Percentiles rank a stretch among this genome's conserved stretches.
Conservation (phyloP, 2,797 vertebrate genomes). For the Odontamblyopus rebecca region DNA sequence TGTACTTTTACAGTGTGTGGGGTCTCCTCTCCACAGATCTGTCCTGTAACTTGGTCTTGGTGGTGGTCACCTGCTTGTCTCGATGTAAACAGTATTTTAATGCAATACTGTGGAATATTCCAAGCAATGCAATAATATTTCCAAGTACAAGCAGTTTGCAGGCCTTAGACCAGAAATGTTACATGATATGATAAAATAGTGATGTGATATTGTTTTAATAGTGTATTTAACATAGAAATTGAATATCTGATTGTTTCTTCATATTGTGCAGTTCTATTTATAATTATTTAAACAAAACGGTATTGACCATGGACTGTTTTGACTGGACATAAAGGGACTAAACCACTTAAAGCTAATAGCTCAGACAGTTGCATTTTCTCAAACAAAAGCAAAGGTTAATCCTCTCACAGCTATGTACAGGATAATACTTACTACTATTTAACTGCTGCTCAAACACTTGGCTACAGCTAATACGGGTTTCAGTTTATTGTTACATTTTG, state of each 20-base stretch:
- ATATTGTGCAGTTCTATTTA: neutral
- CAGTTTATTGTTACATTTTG: too few species aligned
- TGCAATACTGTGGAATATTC: too few species aligned
- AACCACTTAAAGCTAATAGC: constrained; percentile 3
- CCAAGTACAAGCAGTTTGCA: too few species aligned
- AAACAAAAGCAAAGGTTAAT: constrained; percentile 10
- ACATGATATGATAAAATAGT: neutral
- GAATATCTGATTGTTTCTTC: neutral
- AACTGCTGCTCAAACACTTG: neutral
- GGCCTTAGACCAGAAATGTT: neutral
- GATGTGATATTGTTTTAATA: too few species aligned
- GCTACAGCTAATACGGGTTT: too few species aligned
- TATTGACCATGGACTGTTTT: neutral
- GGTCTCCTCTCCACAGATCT: too few species aligned
- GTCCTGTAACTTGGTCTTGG: too few species aligned
- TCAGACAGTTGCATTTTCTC: neutral
- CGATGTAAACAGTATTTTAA: too few species aligned
- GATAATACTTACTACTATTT: neutral
- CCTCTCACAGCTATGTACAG: neutral
- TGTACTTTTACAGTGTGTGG: too few species aligned
- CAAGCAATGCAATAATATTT: too few species aligned
- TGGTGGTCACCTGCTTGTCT: too few species aligned
- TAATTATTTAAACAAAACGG: neutral
- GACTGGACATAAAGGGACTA: neutral
- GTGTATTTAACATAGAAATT: too few species aligned